A percentile compares a stretch with the other conserved stretches of the same genome.
These are phyloP conservation scores for Dicentrarchus labrax DNA, from an alignment of 2,113 vertebrate genomes.

Conservation along the genomic window DNA sequence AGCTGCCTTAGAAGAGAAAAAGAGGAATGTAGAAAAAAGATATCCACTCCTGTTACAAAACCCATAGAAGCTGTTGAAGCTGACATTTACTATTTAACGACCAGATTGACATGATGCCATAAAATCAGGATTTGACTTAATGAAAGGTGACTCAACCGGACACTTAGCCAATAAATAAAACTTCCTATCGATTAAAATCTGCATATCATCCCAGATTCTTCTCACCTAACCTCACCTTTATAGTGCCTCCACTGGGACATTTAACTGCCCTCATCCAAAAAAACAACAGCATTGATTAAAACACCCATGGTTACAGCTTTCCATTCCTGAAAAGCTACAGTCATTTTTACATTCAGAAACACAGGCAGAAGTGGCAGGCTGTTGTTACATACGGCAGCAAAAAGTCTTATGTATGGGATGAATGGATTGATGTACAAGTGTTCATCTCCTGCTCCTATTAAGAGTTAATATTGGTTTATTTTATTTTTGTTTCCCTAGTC, in stretches of 20 bases:
- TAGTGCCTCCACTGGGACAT: too few relatives aligned
- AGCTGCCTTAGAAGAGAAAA: not conserved
- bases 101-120: not conserved
- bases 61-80: not conserved
- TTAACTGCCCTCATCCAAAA: too few relatives aligned
- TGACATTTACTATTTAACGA: not conserved
- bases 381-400: not conserved
- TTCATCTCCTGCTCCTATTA: not conserved
- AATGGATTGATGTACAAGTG: not conserved
- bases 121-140: slow-evolving; percentile 3
- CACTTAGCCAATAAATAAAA: not conserved
- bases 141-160: not conserved
- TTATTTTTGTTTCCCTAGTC: not conserved
- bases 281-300: not conserved
- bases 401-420: not conserved
- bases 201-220: not conserved
- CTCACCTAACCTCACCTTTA: too few relatives aligned
- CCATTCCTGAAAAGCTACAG: not conserved
- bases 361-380: not conserved
- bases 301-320: not conserved
- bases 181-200: not conserved
- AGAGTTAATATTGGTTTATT: too few relatives aligned
- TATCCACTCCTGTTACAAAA: not conserved
- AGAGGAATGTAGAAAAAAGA: not conserved
- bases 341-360: not conserved